Base-by-base conservation (phyloP, 2,113 vertebrate species). In the Entelurus aequoreus region DNA sequence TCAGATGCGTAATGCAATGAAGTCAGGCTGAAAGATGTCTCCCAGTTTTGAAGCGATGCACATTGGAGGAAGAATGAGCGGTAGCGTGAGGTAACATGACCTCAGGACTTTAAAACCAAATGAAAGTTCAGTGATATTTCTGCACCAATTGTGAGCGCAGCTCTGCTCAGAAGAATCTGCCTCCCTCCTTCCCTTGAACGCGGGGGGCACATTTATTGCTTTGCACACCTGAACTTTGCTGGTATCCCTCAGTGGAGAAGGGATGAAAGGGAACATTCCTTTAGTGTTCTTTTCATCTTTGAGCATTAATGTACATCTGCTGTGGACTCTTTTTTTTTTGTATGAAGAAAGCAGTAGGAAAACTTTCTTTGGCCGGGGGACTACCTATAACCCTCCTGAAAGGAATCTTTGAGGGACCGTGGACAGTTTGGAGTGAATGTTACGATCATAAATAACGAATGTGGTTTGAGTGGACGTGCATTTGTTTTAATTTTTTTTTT, bases 1-100 rank as follows among this genome's bases (percentile, higher is more conserved):
- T 69, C 91, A 99, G 96, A 99, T 89, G 81, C 93, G 77, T 98
- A 97, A 95, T 85, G 13, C 47, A 12, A 61, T 38, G 3, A 50
- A 48, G 44, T 35, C 48, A 83, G 16, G 10, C 38, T 7, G 40
- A 44, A 57, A 16, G 36, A 57, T 38, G n/a, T 44, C 38, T 44
- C 5, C 38, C 38, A 44, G 42, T 21, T 79, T 80, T 87, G 78
- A 87, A 83, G 71, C 84, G 76, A 71, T 81, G 80, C 76, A 1
- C 87, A 88, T 86, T 85, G 76, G 86, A 84, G 88, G 90, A 90
- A 90, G 90, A 72, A 85, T n/a, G 82, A 88, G 88, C 88, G 79
- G 86, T 84, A 83, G 84, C 79, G 82, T 84, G 83, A 92, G 90
- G 81, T 79, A 59, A 79, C 68, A 21, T 72, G 71, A 87, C 84